These are phyloP conservation scores for Cataglyphis hispanica DNA, from an alignment of 1,140 invertebrate species.

Conservation along the genomic window DNA sequence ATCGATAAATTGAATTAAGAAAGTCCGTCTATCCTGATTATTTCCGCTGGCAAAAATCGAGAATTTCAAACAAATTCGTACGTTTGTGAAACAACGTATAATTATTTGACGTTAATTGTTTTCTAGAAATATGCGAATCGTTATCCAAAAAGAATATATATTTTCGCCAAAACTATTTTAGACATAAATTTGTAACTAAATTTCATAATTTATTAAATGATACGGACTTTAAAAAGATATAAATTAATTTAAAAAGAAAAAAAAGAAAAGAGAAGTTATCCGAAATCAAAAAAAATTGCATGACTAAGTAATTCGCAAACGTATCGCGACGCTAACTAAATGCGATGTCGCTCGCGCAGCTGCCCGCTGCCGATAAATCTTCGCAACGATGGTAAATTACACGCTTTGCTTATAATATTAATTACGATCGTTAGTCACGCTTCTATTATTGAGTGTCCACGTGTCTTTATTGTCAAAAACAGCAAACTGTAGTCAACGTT, in stretches of 20 bases:
- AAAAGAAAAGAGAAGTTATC: not conserved
- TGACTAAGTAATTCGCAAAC: constrained; percentile 51
- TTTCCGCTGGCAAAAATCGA: constrained; percentile 26
- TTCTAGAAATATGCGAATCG: not conserved
- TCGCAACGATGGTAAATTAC: constrained; percentile 55
- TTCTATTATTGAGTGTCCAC: constrained; percentile 50
- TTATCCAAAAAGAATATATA: constrained; percentile 4
- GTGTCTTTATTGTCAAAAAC: constrained; percentile 47
- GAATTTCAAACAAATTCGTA: constrained; percentile 10
- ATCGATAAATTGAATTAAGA: constrained; percentile 56
- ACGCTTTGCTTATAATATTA: constrained; percentile 61
- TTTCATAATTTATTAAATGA: not conserved
- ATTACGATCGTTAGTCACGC: constrained; percentile 54
- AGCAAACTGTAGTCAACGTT: constrained; percentile 15
- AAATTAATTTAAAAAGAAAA: not conserved
- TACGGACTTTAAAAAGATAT: not conserved
- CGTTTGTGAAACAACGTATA: not conserved
- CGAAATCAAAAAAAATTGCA: constrained; percentile 38
- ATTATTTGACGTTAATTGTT: constrained; percentile 5
- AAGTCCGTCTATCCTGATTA: constrained; percentile 39
- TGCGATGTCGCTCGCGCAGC: constrained; percentile 51
- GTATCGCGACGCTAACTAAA: constrained; percentile 57
- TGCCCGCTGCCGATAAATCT: constrained; percentile 60
- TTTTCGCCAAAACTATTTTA: not conserved
- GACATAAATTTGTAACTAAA: not conserved